Evolutionary conservation across 2,797 vertebrate genomes (phyloP).

Genomic region (Pseudocheirus occidentalis): DNA sequence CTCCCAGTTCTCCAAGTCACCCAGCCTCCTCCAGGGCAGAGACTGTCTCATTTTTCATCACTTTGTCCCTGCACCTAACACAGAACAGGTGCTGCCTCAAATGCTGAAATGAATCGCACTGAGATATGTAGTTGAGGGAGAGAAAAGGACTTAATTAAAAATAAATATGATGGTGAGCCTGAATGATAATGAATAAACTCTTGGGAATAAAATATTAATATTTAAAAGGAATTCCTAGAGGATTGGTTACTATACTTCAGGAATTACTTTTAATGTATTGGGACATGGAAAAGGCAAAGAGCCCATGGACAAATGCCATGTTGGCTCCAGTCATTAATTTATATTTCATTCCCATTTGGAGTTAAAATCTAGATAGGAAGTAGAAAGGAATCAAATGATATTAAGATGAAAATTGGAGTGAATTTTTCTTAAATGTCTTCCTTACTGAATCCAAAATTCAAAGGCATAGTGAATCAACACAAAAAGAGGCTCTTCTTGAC

Average conservation of each 20-base stretch:
- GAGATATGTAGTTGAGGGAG: constrained; percentile 34
- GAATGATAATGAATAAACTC: constrained; percentile 53
- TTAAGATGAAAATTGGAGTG: constrained; percentile 61
- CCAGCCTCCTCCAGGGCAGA: not conserved
- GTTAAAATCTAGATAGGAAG: constrained; percentile 54
- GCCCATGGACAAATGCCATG: constrained; percentile 44
- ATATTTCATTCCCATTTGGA: constrained; percentile 47
- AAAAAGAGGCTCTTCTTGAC: not conserved
- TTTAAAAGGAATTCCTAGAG: constrained; percentile 62
- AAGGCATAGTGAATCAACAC: not conserved
- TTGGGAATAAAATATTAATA: constrained; percentile 71
- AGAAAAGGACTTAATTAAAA: constrained; percentile 44
- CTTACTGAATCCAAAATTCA: constrained; percentile 14
- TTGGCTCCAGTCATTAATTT: constrained; percentile 17
- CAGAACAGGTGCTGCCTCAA: not conserved
- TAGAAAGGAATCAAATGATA: constrained; percentile 15
- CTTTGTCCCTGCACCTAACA: not conserved
- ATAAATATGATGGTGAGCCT: constrained; percentile 31
- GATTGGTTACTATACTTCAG: constrained; percentile 63
- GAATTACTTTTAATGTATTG: constrained; percentile 60
- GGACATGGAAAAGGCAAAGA: constrained; percentile 46
- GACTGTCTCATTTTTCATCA: not conserved
- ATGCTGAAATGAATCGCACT: not conserved
- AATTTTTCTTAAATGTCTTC: constrained; percentile 42
- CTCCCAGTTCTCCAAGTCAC: not conserved